These are phyloP conservation scores for Puma concolor DNA, from an alignment of 2,113 vertebrate genomes.

Conservation along the genomic window DNA sequence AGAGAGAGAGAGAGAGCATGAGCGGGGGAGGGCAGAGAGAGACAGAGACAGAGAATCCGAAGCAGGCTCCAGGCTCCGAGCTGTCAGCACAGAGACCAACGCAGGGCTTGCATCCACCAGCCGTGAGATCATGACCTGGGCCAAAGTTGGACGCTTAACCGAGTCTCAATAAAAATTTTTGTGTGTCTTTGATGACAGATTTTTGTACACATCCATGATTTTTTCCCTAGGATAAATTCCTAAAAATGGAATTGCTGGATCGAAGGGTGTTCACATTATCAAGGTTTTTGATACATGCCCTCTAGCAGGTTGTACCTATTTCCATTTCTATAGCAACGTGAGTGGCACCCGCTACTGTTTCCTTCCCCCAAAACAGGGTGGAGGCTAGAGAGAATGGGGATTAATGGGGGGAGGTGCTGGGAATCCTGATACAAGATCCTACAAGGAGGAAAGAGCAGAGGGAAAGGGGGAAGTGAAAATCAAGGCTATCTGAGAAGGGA, in stretches of 20 bases:
- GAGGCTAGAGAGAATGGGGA: background rate
- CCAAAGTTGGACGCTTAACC: too few relatives aligned
- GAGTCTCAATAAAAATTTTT: background rate
- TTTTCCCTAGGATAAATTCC: background rate
- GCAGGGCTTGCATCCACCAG: too few relatives aligned
- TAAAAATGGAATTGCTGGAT: background rate
- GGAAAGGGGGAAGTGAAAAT: background rate
- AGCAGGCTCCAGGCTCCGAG: too few relatives aligned
- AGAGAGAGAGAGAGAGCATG: too few relatives aligned
- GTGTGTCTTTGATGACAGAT: background rate
- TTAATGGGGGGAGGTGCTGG: background rate
- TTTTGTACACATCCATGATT: background rate
- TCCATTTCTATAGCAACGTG: background rate
- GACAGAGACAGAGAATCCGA: too few relatives aligned
- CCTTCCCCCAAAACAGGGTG: background rate
- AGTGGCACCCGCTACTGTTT: background rate
- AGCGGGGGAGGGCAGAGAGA: too few relatives aligned
- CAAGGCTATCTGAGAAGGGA: background rate
- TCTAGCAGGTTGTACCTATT: background rate
- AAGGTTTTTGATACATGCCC: background rate
- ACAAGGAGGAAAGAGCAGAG: background rate
- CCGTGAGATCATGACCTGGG: too few relatives aligned
- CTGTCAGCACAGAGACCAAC: too few relatives aligned
- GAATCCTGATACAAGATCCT: background rate
- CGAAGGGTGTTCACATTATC: background rate